Conservation (phyloP, 2,797 vertebrate species). For the Phrynocephalus vlangalii region DNA sequence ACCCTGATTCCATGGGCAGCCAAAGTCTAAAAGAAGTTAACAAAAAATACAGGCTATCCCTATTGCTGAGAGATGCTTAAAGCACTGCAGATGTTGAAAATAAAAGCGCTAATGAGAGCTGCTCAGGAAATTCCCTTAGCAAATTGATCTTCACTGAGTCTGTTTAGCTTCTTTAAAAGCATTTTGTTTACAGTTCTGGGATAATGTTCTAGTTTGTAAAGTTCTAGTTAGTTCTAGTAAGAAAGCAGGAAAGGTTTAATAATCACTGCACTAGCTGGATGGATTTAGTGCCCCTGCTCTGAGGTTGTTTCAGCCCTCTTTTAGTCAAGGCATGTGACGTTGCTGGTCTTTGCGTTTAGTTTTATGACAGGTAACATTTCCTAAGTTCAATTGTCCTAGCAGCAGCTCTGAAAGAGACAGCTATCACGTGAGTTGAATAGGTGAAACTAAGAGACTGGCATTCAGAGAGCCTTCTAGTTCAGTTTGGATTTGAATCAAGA, state of each 20-base stretch:
- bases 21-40: conserved; percentile 5
- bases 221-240: not conserved
- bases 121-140: not conserved
- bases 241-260: not conserved
- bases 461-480: not conserved
- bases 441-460: not conserved
- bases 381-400: not conserved
- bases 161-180: conserved; percentile 16
- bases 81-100: conserved; percentile 8
- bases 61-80: not conserved
- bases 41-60: not conserved
- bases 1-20: conserved; percentile 18
- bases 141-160: not conserved
- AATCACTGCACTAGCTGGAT: not conserved
- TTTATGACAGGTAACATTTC: not conserved
- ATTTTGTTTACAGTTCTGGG: not conserved
- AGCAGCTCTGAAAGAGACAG: not conserved
- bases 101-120: not conserved
- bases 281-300: not conserved
- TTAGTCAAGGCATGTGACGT: not conserved
- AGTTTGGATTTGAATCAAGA: conserved; percentile 1
- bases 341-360: conserved; percentile 8
- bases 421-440: not conserved
- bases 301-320: not conserved
- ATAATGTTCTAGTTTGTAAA: not conserved